A percentile compares a stretch with the other conserved stretches of the same genome.
Evolutionary conservation across 2,797 vertebrate species (phyloP).

Genomic region (Tragelaphus oryx): DNA sequence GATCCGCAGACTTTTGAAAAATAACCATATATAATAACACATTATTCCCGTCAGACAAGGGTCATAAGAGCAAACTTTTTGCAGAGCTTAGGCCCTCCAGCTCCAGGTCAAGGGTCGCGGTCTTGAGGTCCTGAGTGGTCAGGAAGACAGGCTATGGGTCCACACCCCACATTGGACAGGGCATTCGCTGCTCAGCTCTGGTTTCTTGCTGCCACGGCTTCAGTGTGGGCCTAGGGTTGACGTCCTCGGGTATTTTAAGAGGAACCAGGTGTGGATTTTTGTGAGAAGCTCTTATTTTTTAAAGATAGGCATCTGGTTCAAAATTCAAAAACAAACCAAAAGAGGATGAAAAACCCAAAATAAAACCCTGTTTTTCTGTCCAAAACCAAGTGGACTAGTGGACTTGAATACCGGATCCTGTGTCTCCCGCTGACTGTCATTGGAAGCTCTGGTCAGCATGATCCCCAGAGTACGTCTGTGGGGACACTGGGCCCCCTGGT

Average conservation of each 20-base stretch:
- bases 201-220: accelerated
- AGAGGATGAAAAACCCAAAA: background rate
- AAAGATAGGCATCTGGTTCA: background rate
- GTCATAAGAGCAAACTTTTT: background rate
- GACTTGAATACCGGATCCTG: background rate
- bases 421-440: background rate
- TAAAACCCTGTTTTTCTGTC: background rate
- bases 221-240: too few species aligned
- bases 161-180: background rate
- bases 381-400: background rate
- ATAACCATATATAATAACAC: background rate
- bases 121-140: accelerated
- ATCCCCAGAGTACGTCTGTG: accelerated
- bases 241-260: background rate
- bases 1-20: background rate
- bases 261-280: background rate
- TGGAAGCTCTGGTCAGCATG: background rate
- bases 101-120: background rate
- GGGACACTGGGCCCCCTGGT: background rate
- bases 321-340: background rate
- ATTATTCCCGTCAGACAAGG: background rate
- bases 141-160: background rate
- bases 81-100: background rate
- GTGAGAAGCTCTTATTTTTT: background rate
- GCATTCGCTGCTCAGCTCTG: background rate